Evolutionary conservation across 2,113 vertebrate genomes (phyloP).

Genomic region (Reinhardtius hippoglossoides): DNA sequence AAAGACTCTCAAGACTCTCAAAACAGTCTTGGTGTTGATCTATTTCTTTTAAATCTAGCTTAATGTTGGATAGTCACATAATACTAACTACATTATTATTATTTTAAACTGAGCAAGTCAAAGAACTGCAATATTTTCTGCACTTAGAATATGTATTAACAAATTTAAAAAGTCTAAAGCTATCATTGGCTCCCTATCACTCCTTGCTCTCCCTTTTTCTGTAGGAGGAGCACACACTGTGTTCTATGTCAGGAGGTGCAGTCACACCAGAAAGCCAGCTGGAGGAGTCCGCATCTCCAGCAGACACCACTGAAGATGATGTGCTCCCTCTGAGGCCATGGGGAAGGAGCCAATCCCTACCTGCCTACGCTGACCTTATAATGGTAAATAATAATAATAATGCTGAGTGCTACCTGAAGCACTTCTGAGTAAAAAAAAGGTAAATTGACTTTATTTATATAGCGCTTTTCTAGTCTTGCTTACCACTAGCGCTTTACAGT

Average conservation of each 20-base stretch:
- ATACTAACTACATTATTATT: too few species aligned
- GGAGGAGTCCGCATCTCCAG: constrained; percentile 67
- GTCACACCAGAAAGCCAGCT: constrained; percentile 70
- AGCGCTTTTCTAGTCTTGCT: too few species aligned
- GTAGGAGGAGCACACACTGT: constrained; percentile 68
- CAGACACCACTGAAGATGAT: constrained; percentile 74
- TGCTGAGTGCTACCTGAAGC: neutral
- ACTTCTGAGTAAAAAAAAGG: too few species aligned
- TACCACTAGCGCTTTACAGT: too few species aligned
- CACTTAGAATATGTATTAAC: neutral
- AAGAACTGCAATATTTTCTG: too few species aligned
- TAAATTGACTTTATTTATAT: too few species aligned
- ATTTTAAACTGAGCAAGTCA: too few species aligned
- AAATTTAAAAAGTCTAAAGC: neutral
- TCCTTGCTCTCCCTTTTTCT: neutral
- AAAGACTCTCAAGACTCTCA: too few species aligned
- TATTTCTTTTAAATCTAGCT: too few species aligned
- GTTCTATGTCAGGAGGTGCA: constrained; percentile 65
- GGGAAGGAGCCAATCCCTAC: constrained; percentile 79
- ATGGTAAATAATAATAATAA: constrained; percentile 67
- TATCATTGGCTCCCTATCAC: neutral
- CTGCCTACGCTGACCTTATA: constrained; percentile 77
- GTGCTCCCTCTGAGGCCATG: constrained; percentile 71
- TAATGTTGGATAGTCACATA: too few species aligned
- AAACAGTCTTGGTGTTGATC: too few species aligned